Base-by-base conservation (phyloP, 2,888 invertebrate genomes). In the Hedya salicella region DNA sequence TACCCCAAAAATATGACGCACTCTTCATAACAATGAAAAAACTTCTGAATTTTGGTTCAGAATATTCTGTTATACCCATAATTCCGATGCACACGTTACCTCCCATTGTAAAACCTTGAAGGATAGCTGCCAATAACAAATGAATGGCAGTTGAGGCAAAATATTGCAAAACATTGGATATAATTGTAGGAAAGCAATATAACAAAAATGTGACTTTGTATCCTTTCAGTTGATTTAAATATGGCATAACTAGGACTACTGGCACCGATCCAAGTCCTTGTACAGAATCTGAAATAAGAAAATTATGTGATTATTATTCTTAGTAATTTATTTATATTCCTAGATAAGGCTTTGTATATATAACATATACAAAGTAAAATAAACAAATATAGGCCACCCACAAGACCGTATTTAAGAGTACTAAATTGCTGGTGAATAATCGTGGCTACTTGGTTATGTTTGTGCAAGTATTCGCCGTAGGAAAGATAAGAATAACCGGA, bases 1-100 rank as follows among this genome's bases (percentile, higher is more conserved):
- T 57, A 36, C 67, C 67, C 54, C 62, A 52, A 13, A 57, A 54
- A n/a, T 36, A 44, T n/a, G 62, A 52, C 25, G 57, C 67, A 30
- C 62, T 59, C 40, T 67, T 67, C 46, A 62, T 44, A 3, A 62
- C 42, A n/a, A 67, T 52, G 52, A 67, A 67, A 6, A 62, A 25
- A 25, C 57, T 56, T 57, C 67, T 57, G 1, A 56, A 30, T 30
- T 16, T 62, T 5, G 67, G 62, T 2, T 62, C 56, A 4, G 67
- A 32, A 52, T 52, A 67, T 62, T 67, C 67, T 1, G 61, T 50
- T 36, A 67, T 39, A 1, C 42, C 54, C 30, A 66, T 25, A 11
- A 61, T 19, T 0, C 50, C 50, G 19, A 44, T 19, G 14, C 46
- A 17, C 0, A 57, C 3, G 8, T 48, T 44, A 0, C 61, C 67